Evolutionary conservation across 2,113 vertebrate genomes (phyloP).

Genomic region (Ammodytes dubius): DNA sequence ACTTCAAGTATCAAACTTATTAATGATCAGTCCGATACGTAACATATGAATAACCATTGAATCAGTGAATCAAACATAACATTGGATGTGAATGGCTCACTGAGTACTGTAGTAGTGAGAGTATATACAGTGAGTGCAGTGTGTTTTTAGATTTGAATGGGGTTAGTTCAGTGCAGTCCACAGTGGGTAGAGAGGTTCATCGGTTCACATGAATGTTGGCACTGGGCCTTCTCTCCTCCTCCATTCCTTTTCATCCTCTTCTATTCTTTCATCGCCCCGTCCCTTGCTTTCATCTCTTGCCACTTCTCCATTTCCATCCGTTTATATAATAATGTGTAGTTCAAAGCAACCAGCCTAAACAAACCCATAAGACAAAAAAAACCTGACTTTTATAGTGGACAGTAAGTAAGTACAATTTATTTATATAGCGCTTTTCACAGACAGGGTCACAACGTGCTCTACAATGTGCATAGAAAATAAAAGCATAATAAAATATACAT

Average conservation of each 20-base stretch:
- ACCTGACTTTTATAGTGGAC: background rate
- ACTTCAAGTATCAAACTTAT: too few species aligned
- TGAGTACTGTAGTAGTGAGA: constrained; percentile 40
- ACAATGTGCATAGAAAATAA: too few species aligned
- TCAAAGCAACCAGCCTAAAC: background rate
- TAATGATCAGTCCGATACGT: too few species aligned
- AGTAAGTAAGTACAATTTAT: too few species aligned
- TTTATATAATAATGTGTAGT: background rate
- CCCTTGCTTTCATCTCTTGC: constrained; percentile 39
- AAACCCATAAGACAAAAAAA: too few species aligned
- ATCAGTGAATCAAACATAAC: background rate
- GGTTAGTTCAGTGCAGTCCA: constrained; percentile 46
- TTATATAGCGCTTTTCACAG: too few species aligned
- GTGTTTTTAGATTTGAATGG: constrained; percentile 52
- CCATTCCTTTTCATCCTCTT: constrained; percentile 73
- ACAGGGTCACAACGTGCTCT: too few species aligned
- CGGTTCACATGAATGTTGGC: constrained; percentile 75
- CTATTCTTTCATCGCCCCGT: constrained; percentile 40
- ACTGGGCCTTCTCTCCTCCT: constrained; percentile 50
- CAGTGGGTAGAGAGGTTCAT: constrained; percentile 72
- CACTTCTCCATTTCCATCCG: constrained; percentile 11
- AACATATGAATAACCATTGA: background rate
- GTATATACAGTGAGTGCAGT: constrained; percentile 55
- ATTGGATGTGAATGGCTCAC: constrained; percentile 8
- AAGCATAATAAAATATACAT: too few species aligned